A percentile compares a stretch with the other conserved stretches of the same genome.
Evolutionary conservation across 2,113 vertebrate species (phyloP).

Genomic region (Hippocampus mohnikei): DNA sequence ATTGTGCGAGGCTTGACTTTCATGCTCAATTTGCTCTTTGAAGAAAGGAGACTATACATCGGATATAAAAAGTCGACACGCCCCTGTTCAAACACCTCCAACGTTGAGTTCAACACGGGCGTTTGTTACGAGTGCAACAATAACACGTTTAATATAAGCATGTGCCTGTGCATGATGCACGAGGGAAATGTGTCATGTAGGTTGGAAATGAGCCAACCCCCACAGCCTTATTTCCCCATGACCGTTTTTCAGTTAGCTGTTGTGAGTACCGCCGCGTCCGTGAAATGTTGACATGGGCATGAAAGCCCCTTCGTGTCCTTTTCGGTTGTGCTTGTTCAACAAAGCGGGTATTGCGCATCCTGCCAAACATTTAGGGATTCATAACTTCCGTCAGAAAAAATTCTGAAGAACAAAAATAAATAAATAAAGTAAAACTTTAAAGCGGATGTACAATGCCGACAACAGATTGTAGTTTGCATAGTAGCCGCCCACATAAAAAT

Average conservation of each 20-base stretch:
- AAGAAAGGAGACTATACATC: too few relatives aligned
- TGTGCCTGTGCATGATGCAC: not conserved
- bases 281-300: not conserved
- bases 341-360: not conserved
- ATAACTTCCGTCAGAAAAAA: not conserved
- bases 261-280: not conserved
- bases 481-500: too few relatives aligned
- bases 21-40: too few relatives aligned
- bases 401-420: not conserved
- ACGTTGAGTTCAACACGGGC: not conserved
- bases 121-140: not conserved
- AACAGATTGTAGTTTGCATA: not conserved
- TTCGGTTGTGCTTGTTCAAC: not conserved
- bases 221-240: not conserved
- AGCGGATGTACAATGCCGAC: not conserved
- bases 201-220: constrained; percentile 1
- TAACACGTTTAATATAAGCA: not conserved
- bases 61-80: too few relatives aligned
- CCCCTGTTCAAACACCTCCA: not conserved
- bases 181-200: not conserved
- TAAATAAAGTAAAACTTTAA: not conserved
- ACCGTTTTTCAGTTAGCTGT: constrained; percentile 4
- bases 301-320: not conserved
- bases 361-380: not conserved
- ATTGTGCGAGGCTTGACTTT: too few relatives aligned